Evolutionary conservation across 1,140 invertebrate species (phyloP).

Genomic region (Drosophila jambulina): DNA sequence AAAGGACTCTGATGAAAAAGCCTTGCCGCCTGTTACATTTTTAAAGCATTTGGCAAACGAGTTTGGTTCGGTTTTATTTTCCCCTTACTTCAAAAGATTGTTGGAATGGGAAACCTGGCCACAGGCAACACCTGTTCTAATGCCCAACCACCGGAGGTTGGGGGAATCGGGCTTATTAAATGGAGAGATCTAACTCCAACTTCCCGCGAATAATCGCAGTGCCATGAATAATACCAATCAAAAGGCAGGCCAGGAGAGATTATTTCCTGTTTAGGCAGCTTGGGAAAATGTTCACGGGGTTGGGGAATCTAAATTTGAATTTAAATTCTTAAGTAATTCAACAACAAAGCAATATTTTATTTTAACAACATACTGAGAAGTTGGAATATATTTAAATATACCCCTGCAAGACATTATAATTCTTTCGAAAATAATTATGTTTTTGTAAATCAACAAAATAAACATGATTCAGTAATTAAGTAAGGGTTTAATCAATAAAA

Average conservation of each 20-base stretch:
- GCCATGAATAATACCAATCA: constrained; percentile 24
- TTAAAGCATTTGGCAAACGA: constrained; percentile 66
- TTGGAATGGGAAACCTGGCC: constrained; percentile 36
- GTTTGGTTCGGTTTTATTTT: constrained; percentile 14
- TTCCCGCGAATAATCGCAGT: constrained; percentile 5
- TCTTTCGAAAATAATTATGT: too few relatives aligned
- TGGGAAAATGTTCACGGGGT: background rate
- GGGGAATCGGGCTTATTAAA: constrained; percentile 24
- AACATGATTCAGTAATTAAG: too few relatives aligned
- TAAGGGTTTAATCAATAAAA: too few relatives aligned
- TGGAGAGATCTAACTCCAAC: background rate
- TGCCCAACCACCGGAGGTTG: constrained; percentile 1
- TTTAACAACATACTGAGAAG: too few relatives aligned
- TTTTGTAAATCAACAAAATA: too few relatives aligned
- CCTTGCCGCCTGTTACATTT: constrained; percentile 57
- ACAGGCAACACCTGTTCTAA: constrained; percentile 64
- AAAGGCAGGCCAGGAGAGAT: background rate
- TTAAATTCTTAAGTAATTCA: background rate
- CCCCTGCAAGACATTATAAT: too few relatives aligned
- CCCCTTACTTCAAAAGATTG: background rate
- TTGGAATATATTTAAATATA: too few relatives aligned
- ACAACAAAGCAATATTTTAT: too few relatives aligned
- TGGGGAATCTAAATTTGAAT: too few relatives aligned
- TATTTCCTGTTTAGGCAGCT: constrained; percentile 1
- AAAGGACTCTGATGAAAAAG: constrained; percentile 62